Evolutionary conservation across 2,113 vertebrate genomes (phyloP).

Genomic region (Pipra filicauda): DNA sequence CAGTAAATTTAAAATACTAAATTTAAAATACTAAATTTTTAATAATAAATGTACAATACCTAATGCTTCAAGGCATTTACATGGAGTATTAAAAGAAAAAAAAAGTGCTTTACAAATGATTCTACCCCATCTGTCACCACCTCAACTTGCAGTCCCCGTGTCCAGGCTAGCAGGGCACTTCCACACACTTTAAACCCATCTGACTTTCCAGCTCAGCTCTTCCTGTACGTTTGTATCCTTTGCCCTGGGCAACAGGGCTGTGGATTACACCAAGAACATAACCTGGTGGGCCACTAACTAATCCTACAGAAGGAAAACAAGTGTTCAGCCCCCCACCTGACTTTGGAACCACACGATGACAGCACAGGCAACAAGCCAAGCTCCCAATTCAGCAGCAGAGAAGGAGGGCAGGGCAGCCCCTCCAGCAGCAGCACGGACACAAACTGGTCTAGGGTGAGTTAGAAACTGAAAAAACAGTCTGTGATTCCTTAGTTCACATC

Average conservation of each 20-base stretch:
- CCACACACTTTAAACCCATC: not conserved
- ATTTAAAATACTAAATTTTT: not conserved
- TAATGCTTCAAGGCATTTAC: not conserved
- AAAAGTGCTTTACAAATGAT: not conserved
- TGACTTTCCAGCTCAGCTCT: not conserved
- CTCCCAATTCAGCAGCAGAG: not conserved
- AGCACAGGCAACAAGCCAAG: not conserved
- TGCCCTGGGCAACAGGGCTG: too few relatives aligned
- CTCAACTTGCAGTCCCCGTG: rapidly evolving
- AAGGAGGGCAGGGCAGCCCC: not conserved
- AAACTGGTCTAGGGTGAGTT: not conserved
- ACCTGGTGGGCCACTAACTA: not conserved
- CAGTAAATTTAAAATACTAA: not conserved
- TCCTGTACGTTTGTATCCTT: not conserved
- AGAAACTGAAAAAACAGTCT: not conserved
- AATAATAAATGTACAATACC: not conserved
- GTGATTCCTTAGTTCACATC: not conserved
- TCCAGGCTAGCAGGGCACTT: not conserved
- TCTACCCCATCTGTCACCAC: not conserved
- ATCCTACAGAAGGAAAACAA: not conserved
- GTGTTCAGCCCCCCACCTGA: not conserved
- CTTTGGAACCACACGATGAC: not conserved
- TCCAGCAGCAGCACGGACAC: not conserved
- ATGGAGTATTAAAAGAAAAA: not conserved
- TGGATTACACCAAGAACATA: not conserved